Percentiles rank a stretch among this genome's conserved stretches.
Conservation (phyloP, 23 tunicate species). For the Diplosoma virens region DNA sequence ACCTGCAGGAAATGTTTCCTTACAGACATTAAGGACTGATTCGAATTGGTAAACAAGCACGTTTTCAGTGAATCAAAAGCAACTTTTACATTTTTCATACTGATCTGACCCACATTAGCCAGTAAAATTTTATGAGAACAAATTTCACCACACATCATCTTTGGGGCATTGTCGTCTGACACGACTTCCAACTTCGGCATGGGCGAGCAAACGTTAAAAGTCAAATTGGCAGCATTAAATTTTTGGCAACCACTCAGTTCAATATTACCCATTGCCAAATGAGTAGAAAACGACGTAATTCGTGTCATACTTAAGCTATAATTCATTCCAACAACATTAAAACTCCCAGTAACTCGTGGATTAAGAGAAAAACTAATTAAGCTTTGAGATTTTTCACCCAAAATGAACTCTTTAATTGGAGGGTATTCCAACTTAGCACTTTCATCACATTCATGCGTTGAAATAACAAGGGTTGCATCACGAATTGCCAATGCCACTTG, state of each 20-base stretch:
- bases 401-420: slow-evolving; percentile 16
- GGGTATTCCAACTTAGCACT: not conserved
- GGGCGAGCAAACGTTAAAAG: slow-evolving; percentile 29
- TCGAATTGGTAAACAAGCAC: slow-evolving; percentile 33
- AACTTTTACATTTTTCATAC: slow-evolving; percentile 40
- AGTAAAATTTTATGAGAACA: slow-evolving; percentile 12
- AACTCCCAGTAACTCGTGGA: slow-evolving; percentile 22
- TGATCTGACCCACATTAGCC: slow-evolving; percentile 46
- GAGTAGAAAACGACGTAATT: slow-evolving; percentile 13
- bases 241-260: slow-evolving; percentile 45
- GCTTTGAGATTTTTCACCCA: slow-evolving; percentile 17
- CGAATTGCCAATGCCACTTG: slow-evolving; percentile 25
- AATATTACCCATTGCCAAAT: slow-evolving; percentile 11
- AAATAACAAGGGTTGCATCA: slow-evolving; percentile 3
- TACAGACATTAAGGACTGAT: not conserved
- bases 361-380: slow-evolving; percentile 20
- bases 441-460: not conserved
- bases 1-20: slow-evolving; percentile 19
- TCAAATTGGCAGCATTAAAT: slow-evolving; percentile 21
- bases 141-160: slow-evolving; percentile 55
- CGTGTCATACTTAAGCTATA: slow-evolving; percentile 32
- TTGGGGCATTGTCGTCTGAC: slow-evolving; percentile 30
- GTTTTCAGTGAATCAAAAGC: slow-evolving; percentile 23
- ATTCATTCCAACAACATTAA: slow-evolving; percentile 27
- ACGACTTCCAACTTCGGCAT: slow-evolving; percentile 50